These are phyloP conservation scores for Drosophila tanythrix DNA, from an alignment of 2,888 invertebrate species.

Conservation along the genomic window DNA sequence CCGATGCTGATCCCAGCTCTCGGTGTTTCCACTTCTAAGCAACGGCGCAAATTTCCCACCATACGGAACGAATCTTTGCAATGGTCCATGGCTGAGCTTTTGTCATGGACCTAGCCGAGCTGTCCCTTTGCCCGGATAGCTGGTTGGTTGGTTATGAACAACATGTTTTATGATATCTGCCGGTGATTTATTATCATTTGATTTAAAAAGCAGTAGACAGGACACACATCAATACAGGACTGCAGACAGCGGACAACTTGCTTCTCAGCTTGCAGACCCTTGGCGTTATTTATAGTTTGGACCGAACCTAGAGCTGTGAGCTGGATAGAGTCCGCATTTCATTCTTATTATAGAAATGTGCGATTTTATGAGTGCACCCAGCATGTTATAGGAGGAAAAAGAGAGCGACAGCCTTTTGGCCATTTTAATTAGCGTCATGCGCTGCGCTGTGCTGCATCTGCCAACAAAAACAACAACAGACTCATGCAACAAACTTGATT, in stretches of 20 bases:
- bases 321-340: constrained; percentile 61
- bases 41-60: constrained; percentile 73
- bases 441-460: neutral
- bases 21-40: constrained; percentile 59
- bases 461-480: constrained; percentile 31
- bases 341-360: constrained; percentile 77
- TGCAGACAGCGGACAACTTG: constrained; percentile 22
- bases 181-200: constrained; percentile 84
- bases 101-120: constrained; percentile 53
- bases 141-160: constrained; percentile 74
- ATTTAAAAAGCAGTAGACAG: constrained; percentile 82
- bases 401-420: constrained; percentile 48
- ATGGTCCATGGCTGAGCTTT: constrained; percentile 60
- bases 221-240: constrained; percentile 76
- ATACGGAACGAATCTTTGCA: constrained; percentile 30
- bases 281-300: constrained; percentile 74
- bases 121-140: constrained; percentile 31
- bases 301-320: constrained; percentile 10
- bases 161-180: constrained; percentile 84
- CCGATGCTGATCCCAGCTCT: constrained; percentile 25
- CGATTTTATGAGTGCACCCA: constrained; percentile 70
- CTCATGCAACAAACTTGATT: constrained; percentile 57
- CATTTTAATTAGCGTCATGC: constrained; percentile 68
- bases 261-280: constrained; percentile 35
- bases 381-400: constrained; percentile 58